These are phyloP conservation scores for Pangasius sanitwongsei DNA, from an alignment of 2,797 vertebrate species.

Conservation along the genomic window DNA sequence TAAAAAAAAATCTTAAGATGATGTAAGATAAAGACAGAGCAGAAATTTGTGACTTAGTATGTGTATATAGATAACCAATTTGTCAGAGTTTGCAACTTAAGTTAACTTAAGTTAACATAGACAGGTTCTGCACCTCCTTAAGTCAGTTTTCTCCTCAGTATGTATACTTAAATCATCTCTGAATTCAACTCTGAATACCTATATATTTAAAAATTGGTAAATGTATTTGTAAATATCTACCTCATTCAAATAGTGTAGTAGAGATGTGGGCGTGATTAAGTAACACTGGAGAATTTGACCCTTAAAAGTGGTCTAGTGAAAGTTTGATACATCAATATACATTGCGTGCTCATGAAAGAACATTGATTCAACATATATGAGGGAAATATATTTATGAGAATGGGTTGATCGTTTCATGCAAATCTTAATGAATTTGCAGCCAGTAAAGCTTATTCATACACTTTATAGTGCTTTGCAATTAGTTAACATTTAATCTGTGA, in stretches of 20 bases:
- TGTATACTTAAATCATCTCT: too few relatives aligned
- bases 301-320: background rate
- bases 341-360: background rate
- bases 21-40: too few relatives aligned
- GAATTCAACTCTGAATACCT: background rate
- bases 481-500: conserved; percentile 44
- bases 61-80: background rate
- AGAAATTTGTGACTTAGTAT: background rate
- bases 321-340: background rate
- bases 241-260: background rate
- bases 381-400: background rate
- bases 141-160: background rate
- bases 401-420: background rate
- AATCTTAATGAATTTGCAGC: background rate
- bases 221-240: background rate
- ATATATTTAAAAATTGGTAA: background rate
- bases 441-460: background rate
- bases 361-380: background rate
- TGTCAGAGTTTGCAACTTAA: too few relatives aligned
- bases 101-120: background rate
- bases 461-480: conserved; percentile 63
- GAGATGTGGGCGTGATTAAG: background rate
- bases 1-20: background rate
- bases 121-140: background rate
- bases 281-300: background rate